Evolutionary conservation across 2,113 vertebrate genomes (phyloP).

Genomic region (Podocnemis expansa): DNA sequence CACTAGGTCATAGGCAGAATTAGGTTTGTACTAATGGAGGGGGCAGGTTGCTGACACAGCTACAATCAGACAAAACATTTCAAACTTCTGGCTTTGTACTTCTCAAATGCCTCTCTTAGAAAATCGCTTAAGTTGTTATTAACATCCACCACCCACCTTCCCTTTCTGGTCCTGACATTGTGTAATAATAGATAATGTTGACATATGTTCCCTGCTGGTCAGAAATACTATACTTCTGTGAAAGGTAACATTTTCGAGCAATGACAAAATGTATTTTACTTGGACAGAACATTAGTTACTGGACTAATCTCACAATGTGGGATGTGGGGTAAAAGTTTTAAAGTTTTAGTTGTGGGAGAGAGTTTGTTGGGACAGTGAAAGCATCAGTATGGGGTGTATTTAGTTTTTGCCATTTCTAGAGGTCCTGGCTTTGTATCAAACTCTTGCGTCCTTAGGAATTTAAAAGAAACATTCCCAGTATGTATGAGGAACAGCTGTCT

Average conservation of each 20-base stretch:
- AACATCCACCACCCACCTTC: slow-evolving; percentile 89
- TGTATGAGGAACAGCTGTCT: slow-evolving; percentile 86
- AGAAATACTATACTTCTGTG: slow-evolving; percentile 92
- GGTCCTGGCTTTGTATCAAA: slow-evolving; percentile 82
- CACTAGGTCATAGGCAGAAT: slow-evolving; percentile 80
- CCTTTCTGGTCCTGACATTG: slow-evolving; percentile 88
- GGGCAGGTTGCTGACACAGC: slow-evolving; percentile 90
- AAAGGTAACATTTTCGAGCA: slow-evolving; percentile 96
- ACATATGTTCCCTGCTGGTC: slow-evolving; percentile 92
- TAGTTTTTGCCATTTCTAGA: slow-evolving; percentile 82
- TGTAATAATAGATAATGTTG: slow-evolving; percentile 94
- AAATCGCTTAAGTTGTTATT: slow-evolving; percentile 87
- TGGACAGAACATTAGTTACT: slow-evolving; percentile 87
- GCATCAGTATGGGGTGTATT: slow-evolving; percentile 82
- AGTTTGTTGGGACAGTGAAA: slow-evolving; percentile 85
- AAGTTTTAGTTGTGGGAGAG: slow-evolving; percentile 84
- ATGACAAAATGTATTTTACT: slow-evolving; percentile 98
- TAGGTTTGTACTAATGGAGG: slow-evolving; percentile 79
- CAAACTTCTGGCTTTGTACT: slow-evolving; percentile 88
- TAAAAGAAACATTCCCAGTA: slow-evolving; percentile 84
- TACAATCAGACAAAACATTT: slow-evolving; percentile 86
- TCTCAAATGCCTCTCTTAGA: slow-evolving; percentile 87
- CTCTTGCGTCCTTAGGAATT: slow-evolving; percentile 80
- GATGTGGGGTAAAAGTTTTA: slow-evolving; percentile 87
- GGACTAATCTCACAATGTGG: slow-evolving; percentile 89